Evolutionary conservation across 2,888 invertebrate genomes (phyloP), one percentile per base, ranked within the genome.

Genomic region (Hypomecis punctinalis): DNA sequence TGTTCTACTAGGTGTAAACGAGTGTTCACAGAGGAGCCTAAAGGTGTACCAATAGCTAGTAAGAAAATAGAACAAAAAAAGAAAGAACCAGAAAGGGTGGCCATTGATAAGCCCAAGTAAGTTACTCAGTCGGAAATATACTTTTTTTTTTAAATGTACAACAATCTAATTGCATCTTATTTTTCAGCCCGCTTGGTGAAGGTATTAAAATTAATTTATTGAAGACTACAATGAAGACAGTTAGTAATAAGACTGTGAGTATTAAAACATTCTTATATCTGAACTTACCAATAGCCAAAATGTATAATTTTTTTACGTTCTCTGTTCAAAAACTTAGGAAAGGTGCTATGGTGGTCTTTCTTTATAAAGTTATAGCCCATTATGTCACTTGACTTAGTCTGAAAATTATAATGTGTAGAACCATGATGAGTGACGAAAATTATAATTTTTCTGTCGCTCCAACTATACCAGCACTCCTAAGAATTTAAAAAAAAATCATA

Each of bases 11-110:
- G 95, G 73, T 97, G 97, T 90, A 95, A 94, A 81, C 93, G 95
- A 76, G 94, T 95, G 79, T 94, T 97, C 74, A 94, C 95, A 0
- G 96, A 96, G 67, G 95, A 96, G 77, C 96, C 96, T 39, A 96
- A 96, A 86, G 88, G 91, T 82, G 88, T 93, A 80, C 90, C 93
- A 52, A 86, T 88, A 78, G 79, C 85, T 67, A 89, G 82, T 82
- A 93, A 91, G 78, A 91, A 91, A 82, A 83, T 87, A 66, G 93
- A 93, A 76, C 90, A 88, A 77, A 92, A 93, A 82, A 92, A 93
- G 77, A 92, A 92, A 65, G 93, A 92, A 76, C 85, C 86, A 23
- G 93, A 93, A 67, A 90, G 90, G 77, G 48, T 81, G 46, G 65
- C 78, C 51, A 67, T 87, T 77, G 92, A 93, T 73, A 91, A 88